Evolutionary conservation across 1,140 invertebrate genomes (phyloP), one percentile per base, ranked within the genome.

Genomic region (Helicoverpa zea): DNA sequence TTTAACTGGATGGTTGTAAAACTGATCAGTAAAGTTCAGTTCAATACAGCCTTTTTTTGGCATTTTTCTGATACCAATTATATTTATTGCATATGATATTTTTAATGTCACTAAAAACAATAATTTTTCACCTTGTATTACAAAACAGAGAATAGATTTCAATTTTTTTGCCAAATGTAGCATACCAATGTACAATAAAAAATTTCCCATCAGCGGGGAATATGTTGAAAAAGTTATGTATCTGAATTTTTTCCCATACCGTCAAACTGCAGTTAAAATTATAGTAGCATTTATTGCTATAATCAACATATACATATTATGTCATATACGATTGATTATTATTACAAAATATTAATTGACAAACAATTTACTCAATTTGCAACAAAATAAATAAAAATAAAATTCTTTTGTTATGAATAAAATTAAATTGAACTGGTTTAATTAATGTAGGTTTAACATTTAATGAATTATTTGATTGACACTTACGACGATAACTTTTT

Each of bases 381-480:
- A 47, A n/a, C 63, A 18, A 66, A n/a, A 16, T 18, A 49, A 66
- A 47, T 49, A 47, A 66, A 47, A 66, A 49, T 64, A 49, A 43
- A 11, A 64, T 47, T 5, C 5, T 76, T 49, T 13, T 52, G 11
- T 11, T 51, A 63, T 13, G 13, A 63, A 14, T 77, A 35, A 43
- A 66, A 78, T 35, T 77, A 77, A 78, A 68, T 18, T 73, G 73
- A 58, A 75, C 73, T 75, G 73, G 73, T 54, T 29, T 52, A 63
- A 49, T 75, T 49, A 76, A 63, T 76, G 9, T 30, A 64, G 29
- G 29, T 63, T 30, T 66, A 35, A 66, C 9, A 18, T 54, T 18
- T 13, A 66, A 77, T 56, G 0, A 43, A 74, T 43, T 11, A 66
- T 66, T 49, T 43, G 35, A 29, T 49, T 59, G 70, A 73, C 51